phyloP scores from a whole-genome alignment of 2,888 invertebrate species.

The Troides oblongomaculatus region DNA sequence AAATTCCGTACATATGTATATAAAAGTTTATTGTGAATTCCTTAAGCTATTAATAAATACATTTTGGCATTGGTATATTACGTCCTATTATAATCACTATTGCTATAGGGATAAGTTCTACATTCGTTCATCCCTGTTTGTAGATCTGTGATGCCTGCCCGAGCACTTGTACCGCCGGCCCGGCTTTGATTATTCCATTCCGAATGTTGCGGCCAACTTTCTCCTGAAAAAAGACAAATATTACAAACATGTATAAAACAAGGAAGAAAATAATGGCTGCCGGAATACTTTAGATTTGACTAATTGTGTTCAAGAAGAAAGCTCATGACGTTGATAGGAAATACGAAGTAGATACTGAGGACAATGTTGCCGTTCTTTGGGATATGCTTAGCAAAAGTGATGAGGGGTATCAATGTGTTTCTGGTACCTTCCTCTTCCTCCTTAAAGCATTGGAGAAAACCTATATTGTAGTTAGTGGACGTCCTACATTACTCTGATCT shows the following conservation, averaged over 20 bases:
- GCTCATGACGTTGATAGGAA: no score
- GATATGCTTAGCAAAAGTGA: no score
- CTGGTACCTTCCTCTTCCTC: no score
- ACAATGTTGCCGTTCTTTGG: no score
- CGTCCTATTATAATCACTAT: slow-evolving; percentile 11
- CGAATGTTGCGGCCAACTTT: slow-evolving; percentile 53
- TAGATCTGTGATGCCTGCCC: slow-evolving; percentile 48
- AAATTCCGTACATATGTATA: neutral
- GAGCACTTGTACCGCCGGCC: slow-evolving; percentile 52
- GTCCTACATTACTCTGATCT: no score
- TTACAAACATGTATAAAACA: neutral
- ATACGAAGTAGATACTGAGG: no score
- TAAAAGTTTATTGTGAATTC: slow-evolving; percentile 3
- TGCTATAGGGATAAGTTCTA: slow-evolving; percentile 4
- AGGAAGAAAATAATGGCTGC: no score
- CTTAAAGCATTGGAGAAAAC: no score
- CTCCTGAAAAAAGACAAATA: slow-evolving; percentile 46
- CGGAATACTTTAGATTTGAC: no score
- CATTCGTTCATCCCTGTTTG: slow-evolving; percentile 33
- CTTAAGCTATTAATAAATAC: slow-evolving; percentile 17
- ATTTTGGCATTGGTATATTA: slow-evolving; percentile 13
- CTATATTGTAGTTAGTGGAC: no score
- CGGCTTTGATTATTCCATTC: slow-evolving; percentile 55
- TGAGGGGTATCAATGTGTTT: no score
- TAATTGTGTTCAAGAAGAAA: no score